Evolutionary conservation across 1,140 invertebrate genomes (phyloP), one percentile per base, ranked within the genome.

Genomic region (Adelges cooleyi): DNA sequence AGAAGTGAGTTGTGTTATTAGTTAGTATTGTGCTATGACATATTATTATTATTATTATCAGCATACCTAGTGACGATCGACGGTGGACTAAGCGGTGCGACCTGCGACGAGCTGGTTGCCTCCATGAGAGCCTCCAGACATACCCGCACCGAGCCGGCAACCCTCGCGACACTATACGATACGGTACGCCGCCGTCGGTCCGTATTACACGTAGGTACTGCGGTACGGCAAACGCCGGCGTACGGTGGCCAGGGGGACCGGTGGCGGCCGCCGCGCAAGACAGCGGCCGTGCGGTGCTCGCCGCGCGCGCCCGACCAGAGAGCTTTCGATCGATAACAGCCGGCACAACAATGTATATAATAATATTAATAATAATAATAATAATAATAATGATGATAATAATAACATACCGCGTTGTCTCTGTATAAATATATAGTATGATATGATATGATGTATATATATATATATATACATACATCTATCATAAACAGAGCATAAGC

Each of bases 31-130:
- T n/a, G n/a, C n/a, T n/a, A n/a, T n/a, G 72, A 75, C 46, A 77
- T 75, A 70, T 80, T 78, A 71, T 75, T 77, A 71, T 80, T 81
- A 59, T 80, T 76, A 70, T 79, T 80, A 73, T 72, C 79, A 79
- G 71, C 66, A 66, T 33, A 33, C 29, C 29, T 33, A 11, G 5
- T 11, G 29, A 5, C 11, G 29, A 33, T 33, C 29, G 11, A 33
- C 11, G 29, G 29, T 6, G 29, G 29, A 33, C 29, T 33, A 33
- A 33, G 29, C 29, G 29, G 29, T 33, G 29, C 29, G 11, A 11
- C 29, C 25, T 46, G 48, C 44, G 66, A 65, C 44, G 66, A 67
- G 66, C 66, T 67, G 36, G 66, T 65, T 11, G 66, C 54, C 66
- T 67, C 66, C 66, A 67, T 67, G 66, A 40, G 53, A 49, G 40